Evolutionary conservation across 2,888 invertebrate genomes (phyloP), one percentile per base, ranked within the genome.

Genomic region (Drosophila paranaensis): DNA sequence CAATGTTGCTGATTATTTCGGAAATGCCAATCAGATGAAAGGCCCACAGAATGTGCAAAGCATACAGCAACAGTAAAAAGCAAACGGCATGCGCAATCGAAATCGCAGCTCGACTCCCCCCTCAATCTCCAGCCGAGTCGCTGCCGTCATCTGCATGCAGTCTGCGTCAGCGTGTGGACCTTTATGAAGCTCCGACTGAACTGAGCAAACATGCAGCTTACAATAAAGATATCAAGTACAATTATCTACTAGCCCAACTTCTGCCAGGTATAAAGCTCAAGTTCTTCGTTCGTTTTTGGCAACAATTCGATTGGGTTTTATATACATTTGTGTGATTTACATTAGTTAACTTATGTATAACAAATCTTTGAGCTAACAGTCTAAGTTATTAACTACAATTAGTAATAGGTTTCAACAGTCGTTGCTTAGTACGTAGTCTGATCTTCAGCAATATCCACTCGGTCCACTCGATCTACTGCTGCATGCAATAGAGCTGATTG

Each of bases 1-100:
- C 82, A 74, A 73, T 54, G 57, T 53, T 64, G 74, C 82, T 84
- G 84, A 87, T 85, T 81, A 82, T 79, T 88, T 85, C 88, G 84
- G 89, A 85, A 85, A 89, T 89, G 88, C 88, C 89, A 80, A 89
- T 89, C 85, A 74, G 86, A 85, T 89, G 88, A 86, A 81, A 89
- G 84, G 73, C 71, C 66, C 57, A 82, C 50, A 62, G 63, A 67
- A 64, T 53, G 64, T 64, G 58, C 54, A n/a, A 25, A 27, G 25
- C 40, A n/a, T 10, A 54, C 40, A 30, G 27, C 53, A 60, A 39
- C 16, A 51, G 35, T 37, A 13, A 13, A 51, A 20, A 14, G 14
- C 50, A 57, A 27, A 16, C 54, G 13, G 55, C 68, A 69, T 65
- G 46, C 56, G 51, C 58, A 61, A 64, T 60, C 62, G 60, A 42